Evolutionary conservation across 2,113 vertebrate species (phyloP).

Genomic region (Monarcha castaneiventris): DNA sequence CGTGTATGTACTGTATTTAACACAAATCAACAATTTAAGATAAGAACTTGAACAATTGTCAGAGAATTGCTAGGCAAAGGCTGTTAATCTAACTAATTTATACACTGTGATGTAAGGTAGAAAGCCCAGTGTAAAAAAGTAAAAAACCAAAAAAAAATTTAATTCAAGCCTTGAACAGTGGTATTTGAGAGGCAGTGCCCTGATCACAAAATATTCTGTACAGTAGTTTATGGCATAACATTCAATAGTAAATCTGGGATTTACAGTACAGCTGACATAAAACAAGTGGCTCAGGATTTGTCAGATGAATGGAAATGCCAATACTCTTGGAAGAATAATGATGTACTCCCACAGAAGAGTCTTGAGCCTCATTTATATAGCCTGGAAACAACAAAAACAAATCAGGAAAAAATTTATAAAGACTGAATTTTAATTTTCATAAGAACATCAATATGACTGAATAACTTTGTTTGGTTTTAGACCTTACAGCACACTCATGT

Average conservation of each 20-base stretch:
- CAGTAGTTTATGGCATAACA: constrained; percentile 35
- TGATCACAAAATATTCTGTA: constrained; percentile 27
- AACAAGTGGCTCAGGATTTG: constrained; percentile 22
- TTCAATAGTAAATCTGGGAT: constrained; percentile 21
- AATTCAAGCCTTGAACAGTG: constrained; percentile 51
- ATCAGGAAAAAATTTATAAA: background rate
- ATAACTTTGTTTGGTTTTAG: background rate
- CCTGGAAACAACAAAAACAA: constrained; percentile 56
- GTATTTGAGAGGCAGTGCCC: constrained; percentile 24
- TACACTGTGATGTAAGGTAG: constrained; percentile 24
- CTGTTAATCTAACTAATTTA: background rate
- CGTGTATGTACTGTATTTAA: constrained; percentile 47
- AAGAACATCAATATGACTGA: background rate
- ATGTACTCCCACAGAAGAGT: background rate
- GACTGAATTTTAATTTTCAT: background rate
- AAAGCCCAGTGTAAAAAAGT: constrained; percentile 65
- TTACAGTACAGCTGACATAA: background rate
- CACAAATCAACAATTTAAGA: constrained; percentile 26
- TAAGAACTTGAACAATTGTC: constrained; percentile 14
- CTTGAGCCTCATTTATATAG: constrained; percentile 6
- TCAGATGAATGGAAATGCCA: constrained; percentile 13
- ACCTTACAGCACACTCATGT: background rate
- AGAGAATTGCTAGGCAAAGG: constrained; percentile 14
- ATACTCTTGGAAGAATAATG: background rate
- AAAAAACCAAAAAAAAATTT: constrained; percentile 16